Base-by-base conservation (phyloP, 2,113 vertebrate species). In the Daubentonia madagascariensis region DNA sequence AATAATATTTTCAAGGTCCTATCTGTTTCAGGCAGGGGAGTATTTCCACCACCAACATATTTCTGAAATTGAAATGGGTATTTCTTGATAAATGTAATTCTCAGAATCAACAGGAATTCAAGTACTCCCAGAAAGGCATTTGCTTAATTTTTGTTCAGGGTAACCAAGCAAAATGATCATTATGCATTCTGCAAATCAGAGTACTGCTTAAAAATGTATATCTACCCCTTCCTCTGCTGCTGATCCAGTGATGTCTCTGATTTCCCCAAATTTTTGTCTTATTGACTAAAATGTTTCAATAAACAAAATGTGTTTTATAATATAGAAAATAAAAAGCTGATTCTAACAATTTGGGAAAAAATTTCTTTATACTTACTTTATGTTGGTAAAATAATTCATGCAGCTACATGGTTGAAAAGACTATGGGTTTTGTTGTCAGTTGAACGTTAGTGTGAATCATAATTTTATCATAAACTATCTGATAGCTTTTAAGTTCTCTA, bases 1-100 rank as follows among this genome's bases (percentile, higher is more conserved):
- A 81, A 59, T 88, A 81, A 59, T 88, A 50, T 89, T 89, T 70
- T 57, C n/a, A 67, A 87, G 50, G 40, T 8, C 2, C 68, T 86
- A 3, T 37, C 16, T 93, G 32, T 1, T 65, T 79, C 35, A 57
- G 12, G 6, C 3, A 37, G 37, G 6, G 17, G 22, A 57, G 3
- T 37, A 4, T 90, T 9, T 16, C 10, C 3, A 83, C 18, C 6
- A 45, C 45, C 1, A 45, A 12, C 3, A 14, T n/a, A 30, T n/a
- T 96, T 81, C 59, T 85, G 20, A 92, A 90, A 80, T 96, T 94
- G 8, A 97, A 93, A 81, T 50, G 48, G 7, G n/a, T 89, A 93
- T 84, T 75, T 90, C 16, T 91, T 94, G 37, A 72, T 87, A 90
- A 87, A 5, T 75, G 67, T 17, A 88, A 70, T 90, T 73, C 35